Percentiles rank a stretch among this genome's conserved stretches.
phyloP scores from a whole-genome alignment of 2,113 vertebrate species.

The Larimichthys crocea region DNA sequence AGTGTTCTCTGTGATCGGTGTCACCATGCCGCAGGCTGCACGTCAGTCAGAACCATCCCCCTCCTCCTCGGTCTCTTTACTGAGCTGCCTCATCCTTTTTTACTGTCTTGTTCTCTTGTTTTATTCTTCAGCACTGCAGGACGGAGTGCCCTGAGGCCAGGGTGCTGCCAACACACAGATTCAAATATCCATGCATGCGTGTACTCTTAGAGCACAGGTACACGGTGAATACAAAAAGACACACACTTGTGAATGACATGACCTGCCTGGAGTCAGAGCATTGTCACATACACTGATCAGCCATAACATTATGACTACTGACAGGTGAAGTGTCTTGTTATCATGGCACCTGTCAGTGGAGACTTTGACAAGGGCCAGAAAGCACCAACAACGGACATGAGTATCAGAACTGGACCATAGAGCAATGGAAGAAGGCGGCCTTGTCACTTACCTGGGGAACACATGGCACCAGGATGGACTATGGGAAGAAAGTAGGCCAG shows the following conservation, averaged over 20 bases:
- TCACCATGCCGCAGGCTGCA: conserved; percentile 14
- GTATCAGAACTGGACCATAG: too few species aligned
- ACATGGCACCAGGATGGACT: too few species aligned
- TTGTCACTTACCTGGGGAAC: too few species aligned
- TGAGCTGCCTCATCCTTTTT: conserved; percentile 33
- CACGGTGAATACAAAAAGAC: background rate
- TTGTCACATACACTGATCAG: too few species aligned
- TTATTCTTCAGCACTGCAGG: conserved; percentile 14
- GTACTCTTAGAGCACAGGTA: background rate
- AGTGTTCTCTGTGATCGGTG: conserved; percentile 8
- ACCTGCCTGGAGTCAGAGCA: background rate
- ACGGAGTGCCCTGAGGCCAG: conserved; percentile 6
- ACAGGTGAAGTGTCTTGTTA: too few species aligned
- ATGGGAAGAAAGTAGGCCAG: too few species aligned
- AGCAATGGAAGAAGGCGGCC: too few species aligned
- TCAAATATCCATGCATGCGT: background rate
- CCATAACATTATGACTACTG: too few species aligned
- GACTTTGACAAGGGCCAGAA: too few species aligned
- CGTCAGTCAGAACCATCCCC: conserved; percentile 1
- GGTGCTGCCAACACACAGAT: conserved; percentile 2
- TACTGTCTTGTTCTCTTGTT: conserved; percentile 39
- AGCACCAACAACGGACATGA: too few species aligned
- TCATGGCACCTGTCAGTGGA: too few species aligned
- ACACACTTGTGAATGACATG: background rate
- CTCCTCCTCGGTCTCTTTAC: conserved; percentile 15